A percentile compares a stretch with the other conserved stretches of the same genome.
Conservation (phyloP, 2,888 invertebrate species). For the Brenthis daphne region DNA sequence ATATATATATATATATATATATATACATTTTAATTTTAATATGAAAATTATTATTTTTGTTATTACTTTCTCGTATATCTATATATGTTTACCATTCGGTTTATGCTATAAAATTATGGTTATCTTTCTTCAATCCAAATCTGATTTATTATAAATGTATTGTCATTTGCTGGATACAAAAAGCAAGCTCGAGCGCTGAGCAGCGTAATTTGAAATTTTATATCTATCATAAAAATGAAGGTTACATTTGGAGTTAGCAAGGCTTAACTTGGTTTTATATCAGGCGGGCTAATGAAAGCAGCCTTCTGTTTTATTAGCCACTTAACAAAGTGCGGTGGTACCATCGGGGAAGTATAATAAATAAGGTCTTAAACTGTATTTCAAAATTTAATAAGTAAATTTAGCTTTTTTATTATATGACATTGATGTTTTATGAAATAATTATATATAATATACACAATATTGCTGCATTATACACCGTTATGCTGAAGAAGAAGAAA, state of each 20-base stretch:
- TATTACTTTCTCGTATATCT: too few species aligned
- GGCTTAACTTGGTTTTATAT: slow-evolving; percentile 66
- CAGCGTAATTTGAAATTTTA: slow-evolving; percentile 75
- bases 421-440: too few species aligned
- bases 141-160: slow-evolving; percentile 9
- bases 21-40: too few species aligned
- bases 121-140: neutral
- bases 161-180: slow-evolving; percentile 20
- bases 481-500: neutral
- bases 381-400: slow-evolving; percentile 3
- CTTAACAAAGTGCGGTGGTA: slow-evolving; percentile 54
- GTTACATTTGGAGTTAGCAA: slow-evolving; percentile 64
- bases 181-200: slow-evolving; percentile 43
- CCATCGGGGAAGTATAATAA: slow-evolving; percentile 26
- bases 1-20: too few species aligned
- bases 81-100: too few species aligned
- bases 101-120: too few species aligned
- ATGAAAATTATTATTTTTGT: too few species aligned
- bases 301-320: slow-evolving; percentile 72
- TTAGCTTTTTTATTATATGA: neutral
- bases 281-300: slow-evolving; percentile 68
- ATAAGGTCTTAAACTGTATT: slow-evolving; percentile 5
- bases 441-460: too few species aligned
- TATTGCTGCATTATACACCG: too few species aligned
- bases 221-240: slow-evolving; percentile 68